Evolutionary conservation across 2,888 invertebrate genomes (phyloP).

Genomic region (Oscheius myriophilus): DNA sequence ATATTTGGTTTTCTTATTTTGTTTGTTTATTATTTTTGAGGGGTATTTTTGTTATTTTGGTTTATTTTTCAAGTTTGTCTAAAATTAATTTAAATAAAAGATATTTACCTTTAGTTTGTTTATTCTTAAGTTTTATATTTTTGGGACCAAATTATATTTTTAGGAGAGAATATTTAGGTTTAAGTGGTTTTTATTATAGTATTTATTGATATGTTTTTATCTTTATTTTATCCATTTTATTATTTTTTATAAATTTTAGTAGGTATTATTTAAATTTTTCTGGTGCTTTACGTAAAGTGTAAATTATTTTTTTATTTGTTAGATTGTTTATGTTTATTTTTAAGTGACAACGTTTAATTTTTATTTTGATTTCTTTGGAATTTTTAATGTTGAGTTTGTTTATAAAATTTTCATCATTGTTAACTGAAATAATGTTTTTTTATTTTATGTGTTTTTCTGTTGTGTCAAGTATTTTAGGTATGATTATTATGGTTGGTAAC

Average conservation of each 20-base stretch:
- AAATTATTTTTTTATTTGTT: conserved; percentile 61
- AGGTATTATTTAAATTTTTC: conserved; percentile 59
- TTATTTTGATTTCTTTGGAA: conserved; percentile 61
- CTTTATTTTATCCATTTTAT: conserved; percentile 56
- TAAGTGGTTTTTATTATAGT: conserved; percentile 72
- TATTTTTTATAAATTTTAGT: conserved; percentile 72
- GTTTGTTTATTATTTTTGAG: conserved; percentile 59
- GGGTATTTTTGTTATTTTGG: conserved; percentile 59
- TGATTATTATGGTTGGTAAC: conserved; percentile 55
- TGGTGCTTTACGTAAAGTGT: conserved; percentile 57
- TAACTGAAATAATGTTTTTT: conserved; percentile 52
- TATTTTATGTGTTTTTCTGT: conserved; percentile 62
- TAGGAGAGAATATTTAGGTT: conserved; percentile 42
- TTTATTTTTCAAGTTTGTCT: conserved; percentile 58
- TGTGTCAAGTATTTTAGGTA: conserved; percentile 56
- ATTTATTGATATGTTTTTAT: conserved; percentile 44
- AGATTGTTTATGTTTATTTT: conserved; percentile 57
- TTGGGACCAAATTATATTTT: conserved; percentile 24
- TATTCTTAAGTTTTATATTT: conserved; percentile 41
- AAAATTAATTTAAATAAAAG: conserved; percentile 50
- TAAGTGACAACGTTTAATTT: conserved; percentile 60
- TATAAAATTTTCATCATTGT: conserved; percentile 40
- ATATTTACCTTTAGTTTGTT: conserved; percentile 33
- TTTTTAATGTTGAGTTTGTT: conserved; percentile 56
- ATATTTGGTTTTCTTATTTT: conserved; percentile 60